These are phyloP conservation scores for Forbesichthys agassizii DNA, from an alignment of 2,113 vertebrate genomes.

Conservation along the genomic window DNA sequence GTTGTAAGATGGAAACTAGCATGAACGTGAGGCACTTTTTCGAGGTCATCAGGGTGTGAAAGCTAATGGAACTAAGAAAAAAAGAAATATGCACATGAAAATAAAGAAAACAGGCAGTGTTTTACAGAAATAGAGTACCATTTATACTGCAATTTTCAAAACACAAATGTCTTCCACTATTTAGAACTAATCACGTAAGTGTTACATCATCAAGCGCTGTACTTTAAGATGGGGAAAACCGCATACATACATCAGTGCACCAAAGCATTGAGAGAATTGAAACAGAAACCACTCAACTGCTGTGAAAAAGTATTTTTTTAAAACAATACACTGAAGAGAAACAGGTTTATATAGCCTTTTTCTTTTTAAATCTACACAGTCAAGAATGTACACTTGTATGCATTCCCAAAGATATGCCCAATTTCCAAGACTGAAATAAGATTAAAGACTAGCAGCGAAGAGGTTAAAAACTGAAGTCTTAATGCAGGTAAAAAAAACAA, in stretches of 20 bases:
- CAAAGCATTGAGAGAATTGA: conserved; percentile 75
- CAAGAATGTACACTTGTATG: conserved; percentile 76
- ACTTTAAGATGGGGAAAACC: conserved; percentile 58
- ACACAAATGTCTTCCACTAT: conserved; percentile 80
- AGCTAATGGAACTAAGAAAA: conserved; percentile 79
- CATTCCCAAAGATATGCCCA: conserved; percentile 79
- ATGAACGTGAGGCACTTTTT: conserved; percentile 96
- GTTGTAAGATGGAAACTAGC: conserved; percentile 83
- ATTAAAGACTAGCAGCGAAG: conserved; percentile 89
- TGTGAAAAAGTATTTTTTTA: conserved; percentile 72
- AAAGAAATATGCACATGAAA: conserved; percentile 53
- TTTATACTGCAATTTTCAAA: conserved; percentile 80
- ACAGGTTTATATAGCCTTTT: conserved; percentile 73
- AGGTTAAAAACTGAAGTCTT: conserved; percentile 86
- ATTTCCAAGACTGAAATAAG: conserved; percentile 72
- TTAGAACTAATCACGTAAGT: conserved; percentile 79
- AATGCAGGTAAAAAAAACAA: conserved; percentile 70
- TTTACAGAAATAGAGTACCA: conserved; percentile 83
- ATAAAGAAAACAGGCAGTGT: conserved; percentile 75
- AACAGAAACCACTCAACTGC: conserved; percentile 79
- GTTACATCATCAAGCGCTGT: conserved; percentile 80
- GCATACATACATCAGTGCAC: conserved; percentile 79
- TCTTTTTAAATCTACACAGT: conserved; percentile 69
- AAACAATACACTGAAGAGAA: conserved; percentile 77
- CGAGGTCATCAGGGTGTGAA: conserved; percentile 84